Conservation (phyloP, 1,140 invertebrate species). For the Cherax destructor region DNA sequence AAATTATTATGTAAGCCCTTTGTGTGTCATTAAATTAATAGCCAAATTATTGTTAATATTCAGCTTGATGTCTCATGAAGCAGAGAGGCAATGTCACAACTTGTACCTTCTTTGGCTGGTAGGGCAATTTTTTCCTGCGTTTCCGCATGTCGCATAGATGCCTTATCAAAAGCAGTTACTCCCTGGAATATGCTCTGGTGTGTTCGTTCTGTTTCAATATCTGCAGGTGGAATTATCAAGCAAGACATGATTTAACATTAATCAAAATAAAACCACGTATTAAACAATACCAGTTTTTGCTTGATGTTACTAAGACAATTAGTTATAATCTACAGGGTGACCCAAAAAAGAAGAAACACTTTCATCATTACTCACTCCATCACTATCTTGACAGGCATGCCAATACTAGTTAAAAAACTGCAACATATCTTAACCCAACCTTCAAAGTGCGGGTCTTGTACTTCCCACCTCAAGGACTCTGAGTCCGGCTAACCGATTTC, state of each 20-base stretch:
- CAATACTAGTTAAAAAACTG: too few relatives aligned
- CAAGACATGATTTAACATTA: not conserved
- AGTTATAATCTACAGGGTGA: too few relatives aligned
- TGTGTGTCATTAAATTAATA: not conserved
- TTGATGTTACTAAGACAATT: too few relatives aligned
- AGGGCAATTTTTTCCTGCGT: constrained; percentile 95
- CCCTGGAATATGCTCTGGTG: constrained; percentile 74
- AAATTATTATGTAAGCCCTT: not conserved
- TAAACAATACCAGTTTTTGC: too few relatives aligned
- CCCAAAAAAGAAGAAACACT: too few relatives aligned
- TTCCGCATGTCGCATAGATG: constrained; percentile 82
- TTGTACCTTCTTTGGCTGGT: constrained; percentile 94
- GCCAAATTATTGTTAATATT: not conserved
- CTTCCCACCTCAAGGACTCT: too few relatives aligned
- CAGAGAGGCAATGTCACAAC: not conserved
- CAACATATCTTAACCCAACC: too few relatives aligned
- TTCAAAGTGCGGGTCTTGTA: too few relatives aligned
- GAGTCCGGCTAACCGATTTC: too few relatives aligned
- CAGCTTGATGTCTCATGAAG: not conserved
- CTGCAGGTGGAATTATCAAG: constrained; percentile 64
- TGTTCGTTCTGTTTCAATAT: constrained; percentile 74
- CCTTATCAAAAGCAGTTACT: constrained; percentile 74
- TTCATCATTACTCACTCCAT: too few relatives aligned
- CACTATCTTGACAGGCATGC: too few relatives aligned
- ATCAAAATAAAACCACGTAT: not conserved